Base-by-base conservation (phyloP, 2,113 vertebrate species). In the Nyctereutes procyonoides region DNA sequence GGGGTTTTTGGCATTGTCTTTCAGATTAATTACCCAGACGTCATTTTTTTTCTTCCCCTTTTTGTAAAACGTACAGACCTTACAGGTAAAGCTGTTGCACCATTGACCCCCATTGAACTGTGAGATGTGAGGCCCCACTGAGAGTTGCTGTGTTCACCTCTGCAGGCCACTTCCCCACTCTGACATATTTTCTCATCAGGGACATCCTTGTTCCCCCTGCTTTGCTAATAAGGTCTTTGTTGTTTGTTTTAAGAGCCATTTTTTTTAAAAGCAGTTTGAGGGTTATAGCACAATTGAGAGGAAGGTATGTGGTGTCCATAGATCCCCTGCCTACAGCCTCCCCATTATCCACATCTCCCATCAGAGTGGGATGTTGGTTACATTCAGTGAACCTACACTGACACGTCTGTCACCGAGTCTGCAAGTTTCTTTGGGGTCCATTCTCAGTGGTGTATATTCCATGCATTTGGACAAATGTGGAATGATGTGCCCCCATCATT, bases 101-200 rank as follows among this genome's bases (percentile, higher is more conserved):
- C 0, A 0, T 3, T 8, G 32, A 16, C 5, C 24, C 38, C 28
- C 3, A 0, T 11, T 8, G 71, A 79, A 56, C 51, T 10, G 62
- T 2, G 5, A 4, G 53, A 11, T 0, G 16, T 0, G 20, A 73
- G 80, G 48, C 16, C 43, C 53, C n/a, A 13, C 32, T 24, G 38
- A 10, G 20, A n/a, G 19, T 22, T 8, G 26, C 82, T 5, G 15
- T 8, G 56, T 24, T 28, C 22, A 0, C 8, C 24, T 15, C 24
- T n/a, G 30, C 90, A 24, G 30, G 62, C 65, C 19, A 0, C 10
- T 9, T 51, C 48, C 26, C 9, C 4, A 2, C 0, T 30, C 63
- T 5, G 22, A 5, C 24, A 22, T 0, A 0, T 12, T 69, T 79
- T n/a, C 63, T 19, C n/a, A 2, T 63, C 7, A 0, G 79, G 28